Evolutionary conservation across 2,113 vertebrate species (phyloP).

Genomic region (Perca schrenkii): DNA sequence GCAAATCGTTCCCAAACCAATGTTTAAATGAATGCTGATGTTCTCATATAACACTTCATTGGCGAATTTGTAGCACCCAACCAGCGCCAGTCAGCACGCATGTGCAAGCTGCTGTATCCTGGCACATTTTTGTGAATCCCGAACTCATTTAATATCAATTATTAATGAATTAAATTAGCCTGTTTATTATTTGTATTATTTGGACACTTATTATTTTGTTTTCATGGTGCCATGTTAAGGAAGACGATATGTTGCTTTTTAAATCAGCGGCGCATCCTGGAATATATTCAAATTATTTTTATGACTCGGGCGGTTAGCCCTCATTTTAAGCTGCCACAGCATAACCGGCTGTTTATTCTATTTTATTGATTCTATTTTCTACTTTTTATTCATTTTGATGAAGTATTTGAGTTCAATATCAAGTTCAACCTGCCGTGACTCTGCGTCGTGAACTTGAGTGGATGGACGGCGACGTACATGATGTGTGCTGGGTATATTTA

Average conservation of each 20-base stretch:
- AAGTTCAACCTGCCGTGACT: slow-evolving; percentile 72
- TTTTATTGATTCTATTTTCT: slow-evolving; percentile 9
- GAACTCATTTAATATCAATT: not conserved
- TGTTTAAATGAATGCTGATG: slow-evolving; percentile 72
- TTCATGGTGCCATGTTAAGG: not conserved
- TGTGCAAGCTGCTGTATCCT: slow-evolving; percentile 32
- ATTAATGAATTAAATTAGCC: not conserved
- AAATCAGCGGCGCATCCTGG: slow-evolving; percentile 9
- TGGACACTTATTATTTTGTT: slow-evolving; percentile 16
- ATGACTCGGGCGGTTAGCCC: not conserved
- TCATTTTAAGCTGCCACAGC: not conserved
- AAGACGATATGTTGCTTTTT: slow-evolving; percentile 13
- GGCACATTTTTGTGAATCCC: not conserved
- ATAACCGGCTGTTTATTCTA: not conserved
- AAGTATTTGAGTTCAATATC: slow-evolving; percentile 75
- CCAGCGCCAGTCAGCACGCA: slow-evolving; percentile 46
- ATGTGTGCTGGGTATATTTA: not conserved
- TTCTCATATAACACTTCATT: slow-evolving; percentile 78
- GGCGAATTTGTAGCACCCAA: slow-evolving; percentile 61
- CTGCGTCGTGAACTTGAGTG: slow-evolving; percentile 71
- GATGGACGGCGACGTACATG: slow-evolving; percentile 10
- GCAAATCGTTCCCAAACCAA: slow-evolving; percentile 74
- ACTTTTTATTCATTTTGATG: slow-evolving; percentile 31
- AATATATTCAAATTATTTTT: slow-evolving; percentile 15
- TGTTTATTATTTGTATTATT: slow-evolving; percentile 8